Evolutionary conservation across 2,888 invertebrate species (phyloP).

Genomic region (Bimastos eiseni): DNA sequence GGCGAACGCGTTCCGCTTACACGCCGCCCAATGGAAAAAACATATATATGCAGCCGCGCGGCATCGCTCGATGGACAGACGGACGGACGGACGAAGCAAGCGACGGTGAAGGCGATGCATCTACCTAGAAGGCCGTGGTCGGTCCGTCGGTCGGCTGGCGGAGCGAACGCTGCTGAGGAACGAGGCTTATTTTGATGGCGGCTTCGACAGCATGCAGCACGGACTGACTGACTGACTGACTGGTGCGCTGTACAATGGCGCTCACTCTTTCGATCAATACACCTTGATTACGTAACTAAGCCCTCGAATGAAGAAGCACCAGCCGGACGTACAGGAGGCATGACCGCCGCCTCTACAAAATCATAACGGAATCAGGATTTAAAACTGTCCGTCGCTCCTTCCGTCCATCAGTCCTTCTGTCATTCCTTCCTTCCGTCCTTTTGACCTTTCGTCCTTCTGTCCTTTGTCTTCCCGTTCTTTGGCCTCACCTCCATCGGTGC

Average conservation of each 20-base stretch:
- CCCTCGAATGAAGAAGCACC: background rate
- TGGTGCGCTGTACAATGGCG: background rate
- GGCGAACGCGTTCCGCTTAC: background rate
- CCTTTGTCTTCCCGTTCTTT: too few species aligned
- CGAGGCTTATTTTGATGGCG: background rate
- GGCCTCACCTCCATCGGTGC: background rate
- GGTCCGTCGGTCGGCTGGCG: background rate
- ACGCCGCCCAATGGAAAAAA: background rate
- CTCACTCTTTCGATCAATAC: background rate
- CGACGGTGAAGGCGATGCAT: background rate
- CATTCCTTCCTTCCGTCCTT: too few species aligned
- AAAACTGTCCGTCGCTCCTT: background rate
- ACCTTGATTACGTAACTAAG: constrained; percentile 13
- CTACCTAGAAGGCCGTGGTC: background rate
- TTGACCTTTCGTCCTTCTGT: too few species aligned
- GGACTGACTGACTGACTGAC: too few species aligned
- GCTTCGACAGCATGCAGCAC: background rate
- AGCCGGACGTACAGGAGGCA: background rate
- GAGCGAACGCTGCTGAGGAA: background rate
- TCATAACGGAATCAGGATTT: background rate
- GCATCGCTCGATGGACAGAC: background rate
- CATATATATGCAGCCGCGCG: background rate
- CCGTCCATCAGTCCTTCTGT: too few species aligned
- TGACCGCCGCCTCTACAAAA: background rate
- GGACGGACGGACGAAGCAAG: background rate